Percentiles rank a stretch among this genome's conserved stretches.
Evolutionary conservation across 1,140 invertebrate genomes (phyloP).

Genomic region (Drosophila repleta): DNA sequence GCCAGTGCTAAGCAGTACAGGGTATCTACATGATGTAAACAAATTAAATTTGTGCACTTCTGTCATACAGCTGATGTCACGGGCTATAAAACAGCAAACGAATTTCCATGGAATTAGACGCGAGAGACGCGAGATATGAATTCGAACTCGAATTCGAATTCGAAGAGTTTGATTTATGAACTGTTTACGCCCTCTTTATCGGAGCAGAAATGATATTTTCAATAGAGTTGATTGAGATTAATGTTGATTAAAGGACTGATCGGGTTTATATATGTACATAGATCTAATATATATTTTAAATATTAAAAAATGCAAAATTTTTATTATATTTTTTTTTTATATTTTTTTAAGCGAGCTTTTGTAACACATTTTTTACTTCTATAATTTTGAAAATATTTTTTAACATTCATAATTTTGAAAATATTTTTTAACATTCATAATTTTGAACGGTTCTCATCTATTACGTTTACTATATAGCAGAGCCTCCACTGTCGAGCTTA

Average conservation of each 20-base stretch:
- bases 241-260: neutral
- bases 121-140: constrained; percentile 12
- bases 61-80: constrained; percentile 59
- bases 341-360: too few relatives aligned
- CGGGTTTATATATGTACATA: too few relatives aligned
- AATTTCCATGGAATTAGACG: constrained; percentile 20
- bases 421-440: too few relatives aligned
- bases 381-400: too few relatives aligned
- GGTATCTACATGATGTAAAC: constrained; percentile 24
- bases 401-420: too few relatives aligned
- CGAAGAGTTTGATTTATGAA: constrained; percentile 14
- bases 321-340: too few relatives aligned
- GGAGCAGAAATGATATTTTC: neutral
- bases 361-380: too few relatives aligned
- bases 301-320: too few relatives aligned
- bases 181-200: constrained; percentile 1
- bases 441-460: too few relatives aligned
- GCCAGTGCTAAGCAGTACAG: neutral
- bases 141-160: neutral
- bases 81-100: constrained; percentile 16
- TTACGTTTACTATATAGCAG: too few relatives aligned
- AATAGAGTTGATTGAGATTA: neutral
- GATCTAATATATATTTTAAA: too few relatives aligned
- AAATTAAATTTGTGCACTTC: constrained; percentile 60
- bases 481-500: too few relatives aligned